Conservation (phyloP, 2,888 invertebrate species). For the Oscheius onirici region DNA sequence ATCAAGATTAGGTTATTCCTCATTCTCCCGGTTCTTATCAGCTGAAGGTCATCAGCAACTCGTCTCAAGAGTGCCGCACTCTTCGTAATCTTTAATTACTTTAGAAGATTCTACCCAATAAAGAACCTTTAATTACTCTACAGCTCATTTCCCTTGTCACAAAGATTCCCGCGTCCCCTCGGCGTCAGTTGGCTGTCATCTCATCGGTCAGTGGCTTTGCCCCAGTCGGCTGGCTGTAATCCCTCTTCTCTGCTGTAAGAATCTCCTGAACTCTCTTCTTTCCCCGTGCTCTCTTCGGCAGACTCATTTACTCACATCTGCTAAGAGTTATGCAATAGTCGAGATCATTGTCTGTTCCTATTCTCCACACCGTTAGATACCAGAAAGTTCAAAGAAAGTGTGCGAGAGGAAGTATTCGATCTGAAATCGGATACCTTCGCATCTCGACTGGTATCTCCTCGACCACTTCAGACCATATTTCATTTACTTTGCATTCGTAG, state of each 20-base stretch:
- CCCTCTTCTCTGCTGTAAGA: conserved; percentile 8
- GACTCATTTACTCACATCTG: conserved; percentile 7
- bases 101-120: too few relatives aligned
- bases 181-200: conserved; percentile 22
- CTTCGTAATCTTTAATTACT: too few relatives aligned
- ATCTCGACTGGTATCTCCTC: background rate
- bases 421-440: conserved; percentile 10
- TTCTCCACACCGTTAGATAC: background rate
- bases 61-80: too few relatives aligned
- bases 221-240: conserved; percentile 25
- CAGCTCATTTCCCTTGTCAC: too few relatives aligned
- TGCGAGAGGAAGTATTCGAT: background rate
- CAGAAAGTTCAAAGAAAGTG: too few relatives aligned
- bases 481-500: background rate
- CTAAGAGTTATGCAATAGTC: conserved; percentile 4
- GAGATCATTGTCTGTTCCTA: background rate
- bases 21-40: too few relatives aligned
- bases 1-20: too few relatives aligned
- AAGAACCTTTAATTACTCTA: too few relatives aligned
- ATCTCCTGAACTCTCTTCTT: background rate
- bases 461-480: background rate
- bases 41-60: too few relatives aligned
- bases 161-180: background rate
- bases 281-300: background rate
- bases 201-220: conserved; percentile 17